Base-by-base conservation (phyloP, 2,888 invertebrate genomes). In the Dolichopus griseipennis region DNA sequence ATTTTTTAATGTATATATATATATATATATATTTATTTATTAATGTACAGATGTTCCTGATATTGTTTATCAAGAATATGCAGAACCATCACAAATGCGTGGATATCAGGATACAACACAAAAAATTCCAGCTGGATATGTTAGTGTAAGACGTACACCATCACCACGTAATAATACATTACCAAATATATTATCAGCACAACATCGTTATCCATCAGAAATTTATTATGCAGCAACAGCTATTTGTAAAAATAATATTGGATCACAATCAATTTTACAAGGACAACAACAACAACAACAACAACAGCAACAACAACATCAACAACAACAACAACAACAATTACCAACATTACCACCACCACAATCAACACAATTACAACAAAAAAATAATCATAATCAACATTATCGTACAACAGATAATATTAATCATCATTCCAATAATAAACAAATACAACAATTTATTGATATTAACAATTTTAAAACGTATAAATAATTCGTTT, bases 201-300 rank as follows among this genome's bases (percentile, higher is more conserved):
- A 85, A 73, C 85, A 85, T 68, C 82, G 85, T 78, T 87, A 88
- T 72, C 87, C 87, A 62, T 86, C 86, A 72, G 87, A 88, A 79
- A 85, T 86, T 76, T 89, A 89, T 80, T 89, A 89, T 81, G 88
- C 89, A 70, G 87, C 88, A 72, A 87, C 88, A 69, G 88, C 89
- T 78, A 87, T 89, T 74, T 84, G 76, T 71, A 75, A 75, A 66
- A 75, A 73, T 71, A 75, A 73, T 70, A 37, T 61, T 15, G 64
- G 65, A 64, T 64, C 20, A 64, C 64, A 63, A 27, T 27, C 27
- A 27, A 5, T 27, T 27, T 2, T 27, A 27, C 27, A 27, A 27
- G n/a, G 20, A 20, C 20, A n/a, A 61, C 20, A n/a, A 61, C 61
- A 61, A 20, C 61, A 3, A 27, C 27, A 27, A 27, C 27, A 27